Conservation (phyloP, 2,888 invertebrate genomes). For the Protophormia terraenovae region DNA sequence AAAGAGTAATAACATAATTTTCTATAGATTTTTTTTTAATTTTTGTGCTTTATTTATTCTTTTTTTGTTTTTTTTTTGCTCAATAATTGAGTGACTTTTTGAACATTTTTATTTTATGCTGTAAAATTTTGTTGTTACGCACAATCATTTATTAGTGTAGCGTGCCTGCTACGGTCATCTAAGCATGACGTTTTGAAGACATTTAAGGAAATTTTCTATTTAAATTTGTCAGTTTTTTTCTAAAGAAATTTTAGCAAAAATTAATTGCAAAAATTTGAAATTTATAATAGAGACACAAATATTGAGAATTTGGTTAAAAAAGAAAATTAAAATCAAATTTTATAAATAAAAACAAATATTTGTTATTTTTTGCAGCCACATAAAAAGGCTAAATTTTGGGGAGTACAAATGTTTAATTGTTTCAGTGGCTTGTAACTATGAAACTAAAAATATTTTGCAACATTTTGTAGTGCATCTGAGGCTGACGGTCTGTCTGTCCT, state of each 20-base stretch:
- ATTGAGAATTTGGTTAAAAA: neutral
- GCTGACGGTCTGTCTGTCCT: neutral
- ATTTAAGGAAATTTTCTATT: slow-evolving; percentile 56
- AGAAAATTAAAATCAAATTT: neutral
- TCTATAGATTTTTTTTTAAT: too few species aligned
- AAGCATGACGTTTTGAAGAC: slow-evolving; percentile 39
- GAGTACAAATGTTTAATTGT: too few species aligned
- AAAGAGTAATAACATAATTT: too few species aligned
- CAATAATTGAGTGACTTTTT: neutral
- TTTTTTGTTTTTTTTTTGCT: neutral
- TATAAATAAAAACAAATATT: too few species aligned
- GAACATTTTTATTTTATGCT: neutral
- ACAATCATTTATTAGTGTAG: slow-evolving; percentile 49
- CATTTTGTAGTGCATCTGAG: neutral
- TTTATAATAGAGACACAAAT: neutral
- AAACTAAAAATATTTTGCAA: slow-evolving; percentile 24
- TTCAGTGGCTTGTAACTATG: too few species aligned
- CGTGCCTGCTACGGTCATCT: slow-evolving; percentile 42
- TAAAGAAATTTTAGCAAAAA: neutral
- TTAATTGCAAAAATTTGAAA: neutral
- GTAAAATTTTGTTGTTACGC: slow-evolving; percentile 25
- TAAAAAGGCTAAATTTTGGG: too few species aligned
- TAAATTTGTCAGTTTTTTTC: slow-evolving; percentile 37
- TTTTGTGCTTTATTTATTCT: neutral
- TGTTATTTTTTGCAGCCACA: too few species aligned